Base-by-base conservation (phyloP, 2,113 vertebrate genomes). In the Grallaria varia region DNA sequence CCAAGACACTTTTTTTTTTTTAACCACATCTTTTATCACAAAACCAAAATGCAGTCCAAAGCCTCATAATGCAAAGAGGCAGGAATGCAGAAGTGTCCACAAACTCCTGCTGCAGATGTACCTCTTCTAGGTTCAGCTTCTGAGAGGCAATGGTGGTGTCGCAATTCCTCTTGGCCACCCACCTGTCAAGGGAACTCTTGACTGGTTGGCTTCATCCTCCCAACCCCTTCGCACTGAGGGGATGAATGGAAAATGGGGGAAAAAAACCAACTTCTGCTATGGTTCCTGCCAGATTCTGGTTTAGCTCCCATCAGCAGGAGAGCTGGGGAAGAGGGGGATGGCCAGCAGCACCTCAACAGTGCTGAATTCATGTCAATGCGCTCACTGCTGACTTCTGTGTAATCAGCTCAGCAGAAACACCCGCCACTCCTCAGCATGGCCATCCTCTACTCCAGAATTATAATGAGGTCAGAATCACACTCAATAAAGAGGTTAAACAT, bases 31-130 rank as follows among this genome's bases (percentile, higher is more conserved):
- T 50, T 16, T 71, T 25, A 50, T 23, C 33, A 59, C 30, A 20
- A 52, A 82, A 52, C 8, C 23, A 75, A 90, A 83, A 76, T 37
- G 10, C 5, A 72, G 6, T 25, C 17, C 24, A 59, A 82, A 88
- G 28, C 11, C 16, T 4, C n/a, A 14, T 53, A 53, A 27, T 7
- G 24, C 2, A 7, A 73, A 77, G n/a, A 62, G 10, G 14, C 0
- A 0, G 10, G 16, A 44, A 8, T 71, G 56, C 14, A 82, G 20
- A 75, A 58, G 24, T 10, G 23, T 25, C 21, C 33, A 33, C 35
- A 52, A 31, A 14, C 6, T 64, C 33, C 35, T 77, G 35, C 30
- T 87, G 30, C 39, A 25, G 52, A 25, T 56, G 3, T 6, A 8
- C 22, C 8, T 87, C 23, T 42, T 37, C 19, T 23, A 4, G 13